Evolutionary conservation across 2,888 invertebrate genomes (phyloP), one percentile per base, ranked within the genome.

Genomic region (Thera obeliscata): DNA sequence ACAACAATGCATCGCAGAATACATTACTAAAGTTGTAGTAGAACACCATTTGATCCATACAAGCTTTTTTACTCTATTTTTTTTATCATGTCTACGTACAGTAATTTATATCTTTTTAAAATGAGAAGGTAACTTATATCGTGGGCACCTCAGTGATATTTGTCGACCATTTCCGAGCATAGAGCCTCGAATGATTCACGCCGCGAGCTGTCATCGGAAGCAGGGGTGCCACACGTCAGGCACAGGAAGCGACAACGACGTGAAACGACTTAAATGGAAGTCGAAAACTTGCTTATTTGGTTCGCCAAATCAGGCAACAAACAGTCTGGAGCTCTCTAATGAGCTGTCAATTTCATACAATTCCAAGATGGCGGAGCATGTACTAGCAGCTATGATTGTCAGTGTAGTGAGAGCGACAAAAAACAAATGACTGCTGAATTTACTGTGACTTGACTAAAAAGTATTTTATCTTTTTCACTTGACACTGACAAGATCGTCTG

Each of bases 211-310:
- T 67, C 66, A 64, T 61, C 61, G 66, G 66, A 70, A 64, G 56
- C 62, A 57, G 49, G 69, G 66, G 69, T 69, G 62, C 56, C 69
- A 55, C 68, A 61, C 61, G 69, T 66, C 69, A 62, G n/a, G 38
- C 6, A 6, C 69, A 66, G 66, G 66, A 66, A 63, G 49, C 50
- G 52, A 54, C 43, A 33, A 36, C 35, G 69, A 69, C 66, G 66
- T 66, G 69, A 60, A 60, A 60, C 69, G 66, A 66, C 69, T 69
- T 36, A 48, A 69, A 69, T 56, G 56, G 41, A 49, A 52, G 43
- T 48, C 63, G 48, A 67, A 69, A 69, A 66, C 66, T 59, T 65
- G 59, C 69, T 56, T 62, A 55, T 55, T 56, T 54, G 56, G 58
- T n/a, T 55, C 58, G 48, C 56, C 52, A 41, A 60, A 54, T 46